Percentiles rank a stretch among this genome's conserved stretches.
These are phyloP conservation scores for Euwallacea similis DNA, from an alignment of 1,140 invertebrate species.

Conservation along the genomic window DNA sequence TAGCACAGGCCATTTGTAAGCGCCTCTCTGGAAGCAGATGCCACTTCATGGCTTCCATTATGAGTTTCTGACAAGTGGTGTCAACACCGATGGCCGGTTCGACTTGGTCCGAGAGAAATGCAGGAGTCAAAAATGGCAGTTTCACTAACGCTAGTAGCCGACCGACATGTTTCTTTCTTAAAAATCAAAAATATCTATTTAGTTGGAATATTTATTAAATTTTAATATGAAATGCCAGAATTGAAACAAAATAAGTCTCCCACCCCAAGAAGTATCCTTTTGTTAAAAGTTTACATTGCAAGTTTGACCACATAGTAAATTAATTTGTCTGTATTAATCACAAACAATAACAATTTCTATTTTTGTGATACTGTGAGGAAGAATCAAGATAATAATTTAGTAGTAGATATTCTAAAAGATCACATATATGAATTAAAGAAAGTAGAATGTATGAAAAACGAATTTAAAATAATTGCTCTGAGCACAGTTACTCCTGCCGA, in stretches of 20 bases:
- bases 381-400: no score
- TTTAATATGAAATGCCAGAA: no score
- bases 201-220: background rate
- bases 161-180: conserved; percentile 65
- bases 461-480: conserved; percentile 53
- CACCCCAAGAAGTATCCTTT: no score
- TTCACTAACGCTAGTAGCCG: conserved; percentile 78
- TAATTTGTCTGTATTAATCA: no score
- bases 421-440: no score
- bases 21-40: conserved; percentile 85
- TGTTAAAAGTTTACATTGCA: no score
- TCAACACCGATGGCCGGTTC: conserved; percentile 40
- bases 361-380: no score
- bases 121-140: conserved; percentile 80
- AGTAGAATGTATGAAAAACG: no score
- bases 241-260: no score
- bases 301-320: no score
- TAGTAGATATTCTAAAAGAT: no score
- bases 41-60: conserved; percentile 93
- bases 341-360: no score
- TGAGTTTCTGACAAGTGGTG: conserved; percentile 75
- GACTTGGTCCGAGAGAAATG: conserved; percentile 60
- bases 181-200: background rate
- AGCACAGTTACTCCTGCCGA: conserved; percentile 89
- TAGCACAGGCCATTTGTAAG: conserved; percentile 71